phyloP scores from a whole-genome alignment of 2,113 vertebrate genomes.

The Oplegnathus fasciatus region DNA sequence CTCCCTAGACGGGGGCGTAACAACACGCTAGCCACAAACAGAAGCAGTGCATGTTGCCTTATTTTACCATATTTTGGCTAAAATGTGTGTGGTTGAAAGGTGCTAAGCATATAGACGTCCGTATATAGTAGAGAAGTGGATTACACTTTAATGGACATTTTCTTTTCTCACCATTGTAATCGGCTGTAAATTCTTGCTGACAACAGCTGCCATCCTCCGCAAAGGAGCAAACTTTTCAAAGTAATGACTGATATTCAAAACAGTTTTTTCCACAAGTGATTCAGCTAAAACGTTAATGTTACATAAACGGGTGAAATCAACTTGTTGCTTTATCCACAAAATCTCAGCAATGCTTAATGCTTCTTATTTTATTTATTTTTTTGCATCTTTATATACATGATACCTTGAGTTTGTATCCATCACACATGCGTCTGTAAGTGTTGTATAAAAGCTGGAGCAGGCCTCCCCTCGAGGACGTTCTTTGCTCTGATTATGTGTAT shows the following conservation, averaged over 20 bases:
- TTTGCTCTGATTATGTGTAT: conserved; percentile 24
- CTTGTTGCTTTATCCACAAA: neutral
- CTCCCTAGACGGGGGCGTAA: too few relatives aligned
- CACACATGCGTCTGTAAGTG: neutral
- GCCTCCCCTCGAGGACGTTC: conserved; percentile 12
- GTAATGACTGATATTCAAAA: neutral
- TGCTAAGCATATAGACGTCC: too few relatives aligned
- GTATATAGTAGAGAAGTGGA: too few relatives aligned
- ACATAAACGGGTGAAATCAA: neutral
- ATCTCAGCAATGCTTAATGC: neutral
- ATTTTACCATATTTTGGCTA: too few relatives aligned
- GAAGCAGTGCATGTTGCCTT: neutral
- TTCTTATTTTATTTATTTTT: neutral
- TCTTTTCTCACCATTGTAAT: too few relatives aligned
- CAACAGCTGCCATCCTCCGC: neutral
- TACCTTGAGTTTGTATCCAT: neutral
- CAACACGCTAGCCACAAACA: too few relatives aligned
- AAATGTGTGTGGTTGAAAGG: too few relatives aligned
- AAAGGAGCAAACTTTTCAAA: neutral
- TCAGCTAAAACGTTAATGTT: neutral
- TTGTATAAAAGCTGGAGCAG: neutral
- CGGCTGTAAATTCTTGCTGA: too few relatives aligned
- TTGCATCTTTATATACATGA: neutral
- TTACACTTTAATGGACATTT: too few relatives aligned
- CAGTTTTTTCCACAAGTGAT: neutral